Evolutionary conservation across 2,113 vertebrate species (phyloP), one percentile per base, ranked within the genome.

Genomic region (Scomber scombrus): DNA sequence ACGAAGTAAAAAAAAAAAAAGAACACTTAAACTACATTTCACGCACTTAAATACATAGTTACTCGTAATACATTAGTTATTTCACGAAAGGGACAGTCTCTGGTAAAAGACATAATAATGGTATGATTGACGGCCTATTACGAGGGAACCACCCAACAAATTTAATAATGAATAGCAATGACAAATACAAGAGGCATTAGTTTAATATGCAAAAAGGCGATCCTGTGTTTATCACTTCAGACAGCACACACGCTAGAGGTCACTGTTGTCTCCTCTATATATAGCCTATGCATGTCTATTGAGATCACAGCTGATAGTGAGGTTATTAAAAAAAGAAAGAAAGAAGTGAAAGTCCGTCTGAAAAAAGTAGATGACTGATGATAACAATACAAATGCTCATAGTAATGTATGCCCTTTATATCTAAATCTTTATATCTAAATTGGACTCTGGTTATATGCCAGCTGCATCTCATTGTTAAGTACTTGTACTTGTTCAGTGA

Each of bases 191-290:
- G 5, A 7, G 2, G 31, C 10, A 9, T 23, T 16, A 47, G 2
- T 26, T 26, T 26, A 64, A 18, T 45, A 54, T 11, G n/a, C 8
- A 16, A 12, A 12, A 55, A 65, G 2, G 16, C 2, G 0, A 31
- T 8, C 11, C 15, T 34, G 0, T 29, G 1, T 72, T 71, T 74
- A 40, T 54, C 10, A 23, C 21, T 16, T 4, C 43, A 19, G 2
- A 4, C 10, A 34, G 14, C 63, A 81, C 62, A 78, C 76, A 65
- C 64, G 15, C 64, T 61, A 79, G 75, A 79, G 65, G 84, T 86
- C 80, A 65, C 75, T 68, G 14, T 26, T 76, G 26, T 56, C 63
- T 66, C 29, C 3, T 12, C 68, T 19, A 29, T 52, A 11, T 14
- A 34, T 13, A 2, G 34, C 16, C 6, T 40, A 9, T 9, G 34